Base-by-base conservation (phyloP, 2,797 vertebrate genomes). In the Sandelia bainsii region DNA sequence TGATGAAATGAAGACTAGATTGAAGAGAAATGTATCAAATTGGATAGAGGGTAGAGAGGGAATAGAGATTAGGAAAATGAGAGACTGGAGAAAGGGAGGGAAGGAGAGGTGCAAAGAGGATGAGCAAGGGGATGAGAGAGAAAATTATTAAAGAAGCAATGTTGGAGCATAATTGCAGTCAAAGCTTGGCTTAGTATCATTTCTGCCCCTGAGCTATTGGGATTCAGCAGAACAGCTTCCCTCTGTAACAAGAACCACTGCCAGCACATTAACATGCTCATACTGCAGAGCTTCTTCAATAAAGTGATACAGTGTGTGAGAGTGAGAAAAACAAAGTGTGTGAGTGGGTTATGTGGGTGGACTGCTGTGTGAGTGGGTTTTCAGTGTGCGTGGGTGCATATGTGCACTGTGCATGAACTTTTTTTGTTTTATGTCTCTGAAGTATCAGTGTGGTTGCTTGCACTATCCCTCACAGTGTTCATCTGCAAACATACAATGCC, bases 241-340 rank as follows among this genome's bases (percentile, higher is more conserved):
- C 58, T 69, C 63, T 81, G 69, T 79, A 86, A 83, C 71, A 77
- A 71, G 83, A 89, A 73, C 69, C 72, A 62, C 48, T 85, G 83
- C 79, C 87, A 90, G 78, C 72, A 72, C 75, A 92, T 90, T 91
- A 71, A 78, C 82, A 91, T 83, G 69, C 84, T 86, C 77, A 75
- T 75, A 67, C 90, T 77, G 88, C 79, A 88, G 86, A 77, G 80
- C 51, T 70, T 50, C 65, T 85, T 70, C 72, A 75, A 68, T 83
- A 71, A 86, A 77, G 71, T 72, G 75, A 72, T 37, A 19, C 62
- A 72, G 64, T 73, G 69, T 58, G 72, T 63, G 74, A 83, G 48
- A 70, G 71, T 65, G 56, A 71, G 49, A 79, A 58, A 75, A 10
- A 77, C 49, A 52, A 50, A 69, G 62, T 71, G 72, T 49, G 80